Conservation (phyloP, 2,888 invertebrate species). For the Lithophane ornitopus region DNA sequence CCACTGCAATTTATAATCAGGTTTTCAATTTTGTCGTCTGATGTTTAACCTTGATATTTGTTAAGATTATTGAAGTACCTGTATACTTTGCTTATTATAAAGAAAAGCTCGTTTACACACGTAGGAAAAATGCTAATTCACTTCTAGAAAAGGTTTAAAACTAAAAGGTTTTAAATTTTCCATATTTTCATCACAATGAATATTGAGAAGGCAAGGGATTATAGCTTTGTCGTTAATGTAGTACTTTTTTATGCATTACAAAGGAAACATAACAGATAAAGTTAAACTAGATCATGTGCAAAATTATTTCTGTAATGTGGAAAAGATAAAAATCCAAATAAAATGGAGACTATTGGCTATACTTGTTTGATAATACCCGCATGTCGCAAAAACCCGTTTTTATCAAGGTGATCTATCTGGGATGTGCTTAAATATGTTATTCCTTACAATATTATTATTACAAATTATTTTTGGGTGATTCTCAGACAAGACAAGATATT, state of each 20-base stretch:
- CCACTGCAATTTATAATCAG: conserved; percentile 59
- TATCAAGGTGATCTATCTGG: conserved; percentile 75
- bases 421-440: conserved; percentile 69
- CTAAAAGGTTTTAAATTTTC: background rate
- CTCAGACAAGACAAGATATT: background rate
- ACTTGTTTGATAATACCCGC: conserved; percentile 74
- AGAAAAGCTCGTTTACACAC: conserved; percentile 30
- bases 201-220: background rate
- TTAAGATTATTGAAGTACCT: conserved; percentile 50
- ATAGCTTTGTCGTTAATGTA: conserved; percentile 1
- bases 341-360: conserved; percentile 52
- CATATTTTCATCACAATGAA: conserved; percentile 6
- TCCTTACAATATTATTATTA: conserved; percentile 32
- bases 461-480: conserved; percentile 6
- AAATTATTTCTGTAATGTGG: conserved; percentile 11
- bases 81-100: conserved; percentile 35
- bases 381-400: conserved; percentile 71
- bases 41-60: conserved; percentile 66
- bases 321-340: conserved; percentile 46
- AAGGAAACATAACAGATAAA: background rate
- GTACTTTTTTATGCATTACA: background rate
- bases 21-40: conserved; percentile 59
- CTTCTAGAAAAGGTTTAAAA: background rate
- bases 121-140: conserved; percentile 1
- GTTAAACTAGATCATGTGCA: conserved; percentile 24